phyloP scores from a whole-genome alignment of 1,140 invertebrate species.

The Zaprionus inermis region DNA sequence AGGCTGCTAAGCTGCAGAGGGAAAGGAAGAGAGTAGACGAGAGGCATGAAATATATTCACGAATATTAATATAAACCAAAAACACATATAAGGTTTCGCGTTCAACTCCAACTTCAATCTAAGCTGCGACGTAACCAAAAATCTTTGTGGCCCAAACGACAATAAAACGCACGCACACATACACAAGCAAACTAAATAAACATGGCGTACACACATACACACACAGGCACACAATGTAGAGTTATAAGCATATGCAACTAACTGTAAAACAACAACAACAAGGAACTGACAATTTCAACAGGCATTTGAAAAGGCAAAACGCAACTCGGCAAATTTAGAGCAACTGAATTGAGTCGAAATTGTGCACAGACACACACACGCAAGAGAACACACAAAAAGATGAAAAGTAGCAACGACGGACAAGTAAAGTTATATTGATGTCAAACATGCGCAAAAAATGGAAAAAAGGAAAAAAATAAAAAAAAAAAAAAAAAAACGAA shows the following conservation, averaged over 20 bases:
- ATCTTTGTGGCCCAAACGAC: constrained; percentile 32
- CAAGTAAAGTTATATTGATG: constrained; percentile 75
- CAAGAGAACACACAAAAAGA: constrained; percentile 36
- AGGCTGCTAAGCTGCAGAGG: background rate
- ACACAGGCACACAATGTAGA: constrained; percentile 6
- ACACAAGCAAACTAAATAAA: constrained; percentile 47
- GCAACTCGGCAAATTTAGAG: constrained; percentile 65
- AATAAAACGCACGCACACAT: constrained; percentile 24
- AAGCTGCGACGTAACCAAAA: constrained; percentile 26
- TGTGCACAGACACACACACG: constrained; percentile 9
- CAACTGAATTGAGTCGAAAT: constrained; percentile 65
- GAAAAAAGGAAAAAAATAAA: constrained; percentile 23
- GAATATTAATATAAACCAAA: background rate
- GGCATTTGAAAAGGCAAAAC: constrained; percentile 61
- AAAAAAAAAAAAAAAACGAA: constrained; percentile 27
- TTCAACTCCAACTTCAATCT: constrained; percentile 4
- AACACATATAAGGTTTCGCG: background rate
- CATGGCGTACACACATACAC: constrained; percentile 38
- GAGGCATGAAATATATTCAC: background rate
- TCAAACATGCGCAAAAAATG: constrained; percentile 71
- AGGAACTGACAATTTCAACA: constrained; percentile 66
- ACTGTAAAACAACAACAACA: constrained; percentile 25
- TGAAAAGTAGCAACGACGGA: constrained; percentile 31
- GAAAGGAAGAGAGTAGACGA: background rate
- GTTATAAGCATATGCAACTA: constrained; percentile 44